phyloP scores from a whole-genome alignment of 2,888 invertebrate species.

The Capitulum mitella region DNA sequence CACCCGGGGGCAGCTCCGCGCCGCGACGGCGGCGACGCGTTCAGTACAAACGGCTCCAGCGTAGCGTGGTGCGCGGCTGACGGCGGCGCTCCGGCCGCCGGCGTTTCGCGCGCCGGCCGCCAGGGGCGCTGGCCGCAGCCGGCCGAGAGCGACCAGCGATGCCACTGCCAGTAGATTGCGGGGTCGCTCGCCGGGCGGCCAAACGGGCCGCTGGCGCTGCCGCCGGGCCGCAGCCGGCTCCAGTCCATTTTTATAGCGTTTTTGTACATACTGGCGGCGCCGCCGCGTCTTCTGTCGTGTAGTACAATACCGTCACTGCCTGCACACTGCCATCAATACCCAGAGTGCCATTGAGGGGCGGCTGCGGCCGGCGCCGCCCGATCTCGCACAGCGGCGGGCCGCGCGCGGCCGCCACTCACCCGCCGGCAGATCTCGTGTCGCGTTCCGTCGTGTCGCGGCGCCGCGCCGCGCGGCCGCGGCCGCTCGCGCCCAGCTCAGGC shows the following conservation, averaged over 20 bases:
- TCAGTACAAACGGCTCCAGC: neutral
- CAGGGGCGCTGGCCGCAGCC: conserved; percentile 67
- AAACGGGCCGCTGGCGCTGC: conserved; percentile 69
- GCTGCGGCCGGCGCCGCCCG: conserved; percentile 71
- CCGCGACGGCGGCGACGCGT: neutral
- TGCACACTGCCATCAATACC: conserved; percentile 78
- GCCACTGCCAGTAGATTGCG: neutral
- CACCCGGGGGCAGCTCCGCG: neutral
- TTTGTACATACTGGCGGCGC: conserved; percentile 97
- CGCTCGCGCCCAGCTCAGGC: conserved; percentile 37
- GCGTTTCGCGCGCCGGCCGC: conserved; percentile 42
- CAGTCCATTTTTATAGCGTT: conserved; percentile 96
- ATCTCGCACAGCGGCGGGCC: conserved; percentile 92
- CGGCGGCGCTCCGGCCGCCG: no score
- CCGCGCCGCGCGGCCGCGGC: conserved; percentile 37
- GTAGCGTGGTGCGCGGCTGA: neutral
- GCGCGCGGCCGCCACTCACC: conserved; percentile 43
- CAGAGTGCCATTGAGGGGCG: conserved; percentile 95
- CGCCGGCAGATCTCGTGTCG: conserved; percentile 64
- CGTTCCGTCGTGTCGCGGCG: conserved; percentile 66
- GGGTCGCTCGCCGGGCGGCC: conserved; percentile 65
- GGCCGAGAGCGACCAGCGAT: conserved; percentile 43
- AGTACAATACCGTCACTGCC: conserved; percentile 87
- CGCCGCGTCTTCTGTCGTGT: conserved; percentile 90
- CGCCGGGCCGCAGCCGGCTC: conserved; percentile 86